These are phyloP conservation scores for Synergus japonicus DNA, from an alignment of 2,888 invertebrate species.

Conservation along the genomic window DNA sequence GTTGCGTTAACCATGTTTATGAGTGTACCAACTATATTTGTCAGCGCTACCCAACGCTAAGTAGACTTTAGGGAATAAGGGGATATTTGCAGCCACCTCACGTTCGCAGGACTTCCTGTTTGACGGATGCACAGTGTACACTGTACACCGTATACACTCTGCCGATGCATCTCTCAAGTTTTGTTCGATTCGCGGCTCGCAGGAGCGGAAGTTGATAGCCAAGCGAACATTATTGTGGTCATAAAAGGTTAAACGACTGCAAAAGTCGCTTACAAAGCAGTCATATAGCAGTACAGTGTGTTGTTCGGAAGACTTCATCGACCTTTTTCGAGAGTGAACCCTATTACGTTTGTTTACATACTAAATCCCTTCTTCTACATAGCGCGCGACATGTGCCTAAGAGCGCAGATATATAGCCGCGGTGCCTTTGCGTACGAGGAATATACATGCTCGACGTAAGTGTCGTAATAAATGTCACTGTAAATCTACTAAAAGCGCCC, in stretches of 20 bases:
- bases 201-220: conserved; percentile 20
- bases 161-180: not conserved
- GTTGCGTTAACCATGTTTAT: not conserved
- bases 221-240: not conserved
- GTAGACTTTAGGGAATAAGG: conserved; percentile 45
- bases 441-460: conserved; percentile 13
- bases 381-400: conserved; percentile 3
- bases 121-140: conserved; percentile 39
- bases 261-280: not conserved
- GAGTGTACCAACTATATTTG: conserved; percentile 19
- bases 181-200: not conserved
- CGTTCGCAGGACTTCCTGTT: conserved; percentile 56
- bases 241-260: not conserved
- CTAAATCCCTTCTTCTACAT: conserved; percentile 5
- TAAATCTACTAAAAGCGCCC: conserved; percentile 8
- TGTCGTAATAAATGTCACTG: conserved; percentile 6
- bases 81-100: conserved; percentile 52
- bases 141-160: not conserved
- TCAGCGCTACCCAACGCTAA: not conserved
- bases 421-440: not conserved
- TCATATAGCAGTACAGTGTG: not conserved
- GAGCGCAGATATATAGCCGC: not conserved
- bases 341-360: conserved; percentile 6
- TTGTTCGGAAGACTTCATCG: not conserved
- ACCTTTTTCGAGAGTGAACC: not conserved